Conservation (phyloP, 2,888 invertebrate genomes). For the Formica aserva region DNA sequence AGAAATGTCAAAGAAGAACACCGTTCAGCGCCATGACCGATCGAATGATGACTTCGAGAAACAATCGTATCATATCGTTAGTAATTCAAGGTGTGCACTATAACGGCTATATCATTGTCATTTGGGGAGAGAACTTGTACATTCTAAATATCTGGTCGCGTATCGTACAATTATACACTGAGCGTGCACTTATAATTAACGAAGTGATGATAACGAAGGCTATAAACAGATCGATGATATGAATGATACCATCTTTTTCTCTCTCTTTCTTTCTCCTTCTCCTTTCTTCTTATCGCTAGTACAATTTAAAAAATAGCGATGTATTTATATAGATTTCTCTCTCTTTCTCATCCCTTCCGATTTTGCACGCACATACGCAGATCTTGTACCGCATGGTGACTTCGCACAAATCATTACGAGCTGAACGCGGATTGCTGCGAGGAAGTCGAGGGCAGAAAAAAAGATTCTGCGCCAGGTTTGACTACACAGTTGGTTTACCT, state of each 20-base stretch:
- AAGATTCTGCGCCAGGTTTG: constrained; percentile 79
- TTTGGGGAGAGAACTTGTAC: constrained; percentile 14
- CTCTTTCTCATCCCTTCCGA: constrained; percentile 37
- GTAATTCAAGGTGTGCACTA: constrained; percentile 15
- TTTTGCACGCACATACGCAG: constrained; percentile 49
- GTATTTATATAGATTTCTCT: constrained; percentile 59
- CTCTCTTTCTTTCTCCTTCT: background rate
- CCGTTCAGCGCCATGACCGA: constrained; percentile 4
- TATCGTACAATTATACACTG: constrained; percentile 70
- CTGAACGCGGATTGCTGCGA: constrained; percentile 80
- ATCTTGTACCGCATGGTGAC: constrained; percentile 27
- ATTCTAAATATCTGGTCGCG: constrained; percentile 42
- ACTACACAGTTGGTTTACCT: constrained; percentile 81
- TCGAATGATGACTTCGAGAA: constrained; percentile 23
- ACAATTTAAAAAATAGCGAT: constrained; percentile 73
- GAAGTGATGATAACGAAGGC: constrained; percentile 61
- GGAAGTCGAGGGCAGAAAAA: constrained; percentile 81
- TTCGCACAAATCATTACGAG: constrained; percentile 74
- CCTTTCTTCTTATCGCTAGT: constrained; percentile 40
- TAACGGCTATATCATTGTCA: constrained; percentile 18
- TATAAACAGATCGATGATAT: constrained; percentile 67
- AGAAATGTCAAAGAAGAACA: constrained; percentile 27
- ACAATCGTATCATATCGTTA: constrained; percentile 19
- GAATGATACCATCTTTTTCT: constrained; percentile 50
- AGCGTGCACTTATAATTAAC: constrained; percentile 69